Evolutionary conservation across 2,797 vertebrate genomes (phyloP).

Genomic region (Epinephelus malabaricus): DNA sequence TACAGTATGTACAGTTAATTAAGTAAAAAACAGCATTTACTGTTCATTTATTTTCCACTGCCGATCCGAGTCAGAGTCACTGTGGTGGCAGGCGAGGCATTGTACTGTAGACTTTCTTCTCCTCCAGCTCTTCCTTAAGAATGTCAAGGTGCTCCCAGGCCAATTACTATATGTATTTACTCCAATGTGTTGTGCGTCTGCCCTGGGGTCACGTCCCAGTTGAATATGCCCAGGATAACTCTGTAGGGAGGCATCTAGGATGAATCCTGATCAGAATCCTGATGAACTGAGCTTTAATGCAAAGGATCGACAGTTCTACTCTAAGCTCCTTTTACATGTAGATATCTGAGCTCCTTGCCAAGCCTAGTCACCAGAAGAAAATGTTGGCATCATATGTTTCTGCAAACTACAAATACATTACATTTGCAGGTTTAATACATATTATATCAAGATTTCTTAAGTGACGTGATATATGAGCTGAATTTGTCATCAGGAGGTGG

Average conservation of each 20-base stretch:
- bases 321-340: neutral
- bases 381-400: too few species aligned
- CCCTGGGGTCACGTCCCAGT: neutral
- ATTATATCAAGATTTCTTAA: too few species aligned
- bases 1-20: too few species aligned
- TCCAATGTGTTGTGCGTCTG: neutral
- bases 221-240: neutral
- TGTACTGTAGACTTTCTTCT: neutral
- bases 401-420: too few species aligned
- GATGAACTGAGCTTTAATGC: neutral
- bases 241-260: neutral
- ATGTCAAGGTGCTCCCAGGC: neutral
- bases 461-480: too few species aligned
- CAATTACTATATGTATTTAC: neutral
- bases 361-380: too few species aligned
- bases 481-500: too few species aligned
- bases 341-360: neutral
- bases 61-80: neutral
- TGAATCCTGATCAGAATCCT: constrained; percentile 22
- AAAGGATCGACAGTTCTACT: neutral
- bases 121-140: neutral
- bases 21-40: too few species aligned
- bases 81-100: neutral
- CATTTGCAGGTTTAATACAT: too few species aligned
- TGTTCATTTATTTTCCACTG: neutral